Evolutionary conservation across 2,888 invertebrate genomes (phyloP).

Genomic region (Drosophila yooni): DNA sequence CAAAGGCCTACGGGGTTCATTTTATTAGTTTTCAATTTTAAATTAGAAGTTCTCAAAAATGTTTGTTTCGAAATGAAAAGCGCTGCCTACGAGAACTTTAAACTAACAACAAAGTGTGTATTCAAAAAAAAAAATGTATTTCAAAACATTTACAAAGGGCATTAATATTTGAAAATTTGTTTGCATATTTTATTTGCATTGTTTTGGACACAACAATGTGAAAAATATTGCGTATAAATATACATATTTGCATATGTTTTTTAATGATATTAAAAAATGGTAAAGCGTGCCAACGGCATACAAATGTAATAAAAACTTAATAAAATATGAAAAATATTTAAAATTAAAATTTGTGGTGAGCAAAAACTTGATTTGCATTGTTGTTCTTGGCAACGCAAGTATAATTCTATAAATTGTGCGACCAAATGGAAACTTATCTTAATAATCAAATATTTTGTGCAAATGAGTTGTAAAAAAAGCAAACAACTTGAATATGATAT

Average conservation of each 20-base stretch:
- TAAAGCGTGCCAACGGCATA: slow-evolving; percentile 31
- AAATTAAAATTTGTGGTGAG: slow-evolving; percentile 25
- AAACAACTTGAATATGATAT: background rate
- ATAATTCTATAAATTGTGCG: slow-evolving; percentile 22
- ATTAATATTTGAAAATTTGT: slow-evolving; percentile 44
- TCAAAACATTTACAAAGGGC: slow-evolving; percentile 24
- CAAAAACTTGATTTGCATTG: slow-evolving; percentile 25
- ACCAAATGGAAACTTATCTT: background rate
- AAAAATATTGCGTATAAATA: slow-evolving; percentile 1
- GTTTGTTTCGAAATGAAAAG: slow-evolving; percentile 45
- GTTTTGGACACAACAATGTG: slow-evolving; percentile 23
- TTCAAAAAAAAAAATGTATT: slow-evolving; percentile 6
- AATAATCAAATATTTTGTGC: background rate
- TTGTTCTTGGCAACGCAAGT: slow-evolving; percentile 18
- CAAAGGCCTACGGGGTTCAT: background rate
- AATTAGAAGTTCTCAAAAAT: background rate
- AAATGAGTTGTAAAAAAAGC: background rate
- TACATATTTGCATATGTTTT: slow-evolving; percentile 5
- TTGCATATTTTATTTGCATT: slow-evolving; percentile 29
- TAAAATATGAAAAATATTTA: slow-evolving; percentile 23
- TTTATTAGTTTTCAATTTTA: background rate
- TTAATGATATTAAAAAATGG: slow-evolving; percentile 33
- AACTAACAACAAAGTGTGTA: slow-evolving; percentile 19
- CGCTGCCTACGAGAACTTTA: slow-evolving; percentile 26
- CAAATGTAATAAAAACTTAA: slow-evolving; percentile 50